Percentiles rank a stretch among this genome's conserved stretches.
Evolutionary conservation across 2,888 invertebrate genomes (phyloP).

Genomic region (Oxycera nigricornis): DNA sequence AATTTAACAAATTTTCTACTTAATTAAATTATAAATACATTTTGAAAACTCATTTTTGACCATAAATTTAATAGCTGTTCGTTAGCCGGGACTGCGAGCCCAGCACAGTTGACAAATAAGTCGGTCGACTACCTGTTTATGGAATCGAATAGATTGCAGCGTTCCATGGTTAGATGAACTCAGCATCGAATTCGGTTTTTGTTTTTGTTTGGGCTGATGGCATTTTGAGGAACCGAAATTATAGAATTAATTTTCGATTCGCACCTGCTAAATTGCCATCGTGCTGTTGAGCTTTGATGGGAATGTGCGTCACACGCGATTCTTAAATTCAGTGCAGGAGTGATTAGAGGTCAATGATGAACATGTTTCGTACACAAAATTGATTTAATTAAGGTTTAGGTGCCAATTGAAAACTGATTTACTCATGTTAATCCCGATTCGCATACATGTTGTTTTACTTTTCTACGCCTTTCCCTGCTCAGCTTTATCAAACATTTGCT

Average conservation of each 20-base stretch:
- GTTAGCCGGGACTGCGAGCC: neutral
- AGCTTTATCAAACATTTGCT: too few relatives aligned
- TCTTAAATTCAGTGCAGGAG: too few relatives aligned
- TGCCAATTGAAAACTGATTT: too few relatives aligned
- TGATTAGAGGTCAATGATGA: too few relatives aligned
- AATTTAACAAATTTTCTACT: slow-evolving; percentile 41
- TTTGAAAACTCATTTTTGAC: slow-evolving; percentile 32
- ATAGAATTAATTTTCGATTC: slow-evolving; percentile 27
- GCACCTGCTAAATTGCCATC: slow-evolving; percentile 31
- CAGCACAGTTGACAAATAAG: slow-evolving; percentile 7
- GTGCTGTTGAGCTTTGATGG: too few relatives aligned
- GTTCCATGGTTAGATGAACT: slow-evolving; percentile 21
- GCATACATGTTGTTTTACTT: too few relatives aligned
- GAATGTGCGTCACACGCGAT: too few relatives aligned
- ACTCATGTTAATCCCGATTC: too few relatives aligned
- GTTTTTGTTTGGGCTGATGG: neutral
- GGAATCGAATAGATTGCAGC: slow-evolving; percentile 27
- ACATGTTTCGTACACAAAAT: too few relatives aligned
- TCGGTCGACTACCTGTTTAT: slow-evolving; percentile 18
- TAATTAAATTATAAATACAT: slow-evolving; percentile 41
- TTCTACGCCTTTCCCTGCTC: too few relatives aligned
- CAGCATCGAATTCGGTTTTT: slow-evolving; percentile 8
- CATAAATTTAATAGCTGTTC: slow-evolving; percentile 24
- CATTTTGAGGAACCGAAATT: neutral
- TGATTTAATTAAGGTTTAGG: too few relatives aligned